Evolutionary conservation across 2,113 vertebrate genomes (phyloP), one percentile per base, ranked within the genome.

Genomic region (Cettia cetti): DNA sequence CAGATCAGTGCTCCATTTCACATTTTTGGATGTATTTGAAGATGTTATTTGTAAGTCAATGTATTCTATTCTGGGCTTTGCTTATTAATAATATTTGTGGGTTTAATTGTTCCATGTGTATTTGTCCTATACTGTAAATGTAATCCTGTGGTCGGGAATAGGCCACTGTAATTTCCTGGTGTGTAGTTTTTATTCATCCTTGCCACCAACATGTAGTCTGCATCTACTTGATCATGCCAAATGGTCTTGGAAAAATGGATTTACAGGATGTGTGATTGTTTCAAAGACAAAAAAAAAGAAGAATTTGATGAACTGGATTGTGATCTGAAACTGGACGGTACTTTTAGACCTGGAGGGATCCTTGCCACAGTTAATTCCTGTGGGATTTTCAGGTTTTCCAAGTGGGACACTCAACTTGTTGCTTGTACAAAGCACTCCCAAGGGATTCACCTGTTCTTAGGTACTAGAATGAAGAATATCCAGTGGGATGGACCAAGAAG

Each of bases 1-100:
- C 22, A 65, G 78, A 96, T 90, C 85, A 96, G 86, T 89, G 90
- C 81, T 97, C 65, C 92, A 90, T 90, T 95, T 97, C 71, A 86
- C 35, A 3, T 68, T 93, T 93, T 83, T 86, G 31, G 50, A 74
- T 94, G 60, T 90, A 78, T 94, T 95, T 93, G 76, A 94, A 93
- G 72, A n/a, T 81, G 80, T 81, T 89, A 66, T 90, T 89, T 96
- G 40, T 85, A 42, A 92, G 35, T 86, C 59, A 40, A 1, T 74
- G 68, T 95, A 78, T 80, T 95, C 56, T 27, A 6, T 96, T 84
- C 61, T 79, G 86, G 72, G 53, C 54, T 90, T 95, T 76, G 71
- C 56, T 85, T 89, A 39, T 68, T 90, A 80, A 63, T 87, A 80
- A 70, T 95, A 79, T 65, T 59, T 92, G 88, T 90, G 93, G 50